Evolutionary conservation across 2,888 invertebrate genomes (phyloP), one percentile per base, ranked within the genome.

Genomic region (Zhuqinia jingwanae): DNA sequence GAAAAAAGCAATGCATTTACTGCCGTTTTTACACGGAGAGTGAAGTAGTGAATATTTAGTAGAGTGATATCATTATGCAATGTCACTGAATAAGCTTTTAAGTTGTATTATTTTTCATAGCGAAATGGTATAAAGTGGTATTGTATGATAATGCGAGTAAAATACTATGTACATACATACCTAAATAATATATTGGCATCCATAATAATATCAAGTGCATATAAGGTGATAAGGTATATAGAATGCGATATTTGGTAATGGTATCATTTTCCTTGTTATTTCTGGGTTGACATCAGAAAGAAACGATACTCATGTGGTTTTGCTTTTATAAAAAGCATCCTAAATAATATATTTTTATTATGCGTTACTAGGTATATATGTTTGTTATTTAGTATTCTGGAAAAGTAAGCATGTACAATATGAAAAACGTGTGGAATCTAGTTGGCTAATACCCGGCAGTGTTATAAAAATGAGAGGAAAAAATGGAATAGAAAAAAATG

Each of bases 1-100:
- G n/a, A n/a, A n/a, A 73, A 68, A 73, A 15, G 17, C 50, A 73
- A 25, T 73, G 36, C 47, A 56, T 36, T 36, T 50, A 17, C 42
- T 73, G 68, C 53, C 58, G 70, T 45, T 70, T 73, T 17, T 22
- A 8, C 60, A 25, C 20, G 25, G 8, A 11, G 17, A 47, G 6
- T 15, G 70, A 47, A 6, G 50, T 15, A 68, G 17, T 25, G 50
- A 60, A 75, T 75, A 30, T n/a, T n/a, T n/a, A n/a, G n/a, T 63
- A 63, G 60, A 82, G 60, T 63, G 50, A 76, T 65, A 63, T 82
- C 58, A 82, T 82, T 73, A 63, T 82, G 70, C 60, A 73, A 60
- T 73, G 50, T 76, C 56, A 56, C 76, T 65, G 42, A 65, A 76
- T 53, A 76, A 56, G 47, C 13, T 76, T 17, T 53, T 17, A 76